Evolutionary conservation across 2,113 vertebrate genomes (phyloP).

Genomic region (Bombycilla garrulus): DNA sequence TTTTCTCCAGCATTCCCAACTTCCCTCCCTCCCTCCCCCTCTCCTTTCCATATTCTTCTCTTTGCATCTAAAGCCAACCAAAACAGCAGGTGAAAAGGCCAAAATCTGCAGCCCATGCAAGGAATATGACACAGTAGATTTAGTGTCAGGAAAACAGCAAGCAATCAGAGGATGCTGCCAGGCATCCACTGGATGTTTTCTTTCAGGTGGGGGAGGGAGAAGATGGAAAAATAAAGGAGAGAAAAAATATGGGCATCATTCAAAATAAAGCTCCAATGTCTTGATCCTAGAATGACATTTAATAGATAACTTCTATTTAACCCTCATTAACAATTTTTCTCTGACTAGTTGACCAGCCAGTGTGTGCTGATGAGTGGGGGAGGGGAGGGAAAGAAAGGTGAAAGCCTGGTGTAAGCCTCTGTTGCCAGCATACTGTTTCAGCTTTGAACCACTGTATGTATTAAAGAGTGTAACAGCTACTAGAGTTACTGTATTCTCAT

Average conservation of each 20-base stretch:
- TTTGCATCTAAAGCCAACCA: slow-evolving; percentile 78
- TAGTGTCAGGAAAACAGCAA: slow-evolving; percentile 75
- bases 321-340: slow-evolving; percentile 79
- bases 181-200: slow-evolving; percentile 54
- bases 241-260: slow-evolving; percentile 47
- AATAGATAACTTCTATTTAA: slow-evolving; percentile 75
- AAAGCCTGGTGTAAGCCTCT: slow-evolving; percentile 44
- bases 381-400: slow-evolving; percentile 23
- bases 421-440: slow-evolving; percentile 25
- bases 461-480: not conserved
- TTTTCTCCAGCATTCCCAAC: slow-evolving; percentile 77
- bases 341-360: slow-evolving; percentile 74
- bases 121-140: slow-evolving; percentile 73
- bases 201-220: slow-evolving; percentile 31
- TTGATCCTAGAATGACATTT: slow-evolving; percentile 70
- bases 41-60: slow-evolving; percentile 74
- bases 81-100: slow-evolving; percentile 79
- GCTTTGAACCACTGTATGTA: not conserved
- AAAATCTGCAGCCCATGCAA: slow-evolving; percentile 76
- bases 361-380: not conserved
- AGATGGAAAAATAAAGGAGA: slow-evolving; percentile 27
- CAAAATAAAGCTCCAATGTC: slow-evolving; percentile 50
- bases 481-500: not conserved
- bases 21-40: slow-evolving; percentile 74
- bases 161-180: slow-evolving; percentile 66